These are phyloP conservation scores for Macroglossus sobrinus DNA, from an alignment of 2,113 vertebrate genomes.

Conservation along the genomic window DNA sequence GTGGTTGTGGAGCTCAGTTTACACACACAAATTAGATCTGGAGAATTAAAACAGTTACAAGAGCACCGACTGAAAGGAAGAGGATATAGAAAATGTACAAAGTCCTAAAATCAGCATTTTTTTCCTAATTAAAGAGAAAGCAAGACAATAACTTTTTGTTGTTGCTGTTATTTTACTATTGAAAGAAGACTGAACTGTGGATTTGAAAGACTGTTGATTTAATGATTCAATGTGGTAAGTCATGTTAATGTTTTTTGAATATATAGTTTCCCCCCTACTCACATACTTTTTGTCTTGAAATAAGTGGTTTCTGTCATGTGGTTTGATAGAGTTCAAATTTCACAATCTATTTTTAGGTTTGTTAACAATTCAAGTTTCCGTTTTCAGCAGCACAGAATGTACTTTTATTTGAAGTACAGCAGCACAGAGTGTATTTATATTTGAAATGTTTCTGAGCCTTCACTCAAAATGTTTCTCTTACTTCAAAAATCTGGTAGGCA, in stretches of 20 bases:
- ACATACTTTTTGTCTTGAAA: neutral
- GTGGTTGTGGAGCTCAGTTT: neutral
- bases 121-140: neutral
- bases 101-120: neutral
- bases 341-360: slow-evolving; percentile 32
- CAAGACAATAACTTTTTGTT: neutral
- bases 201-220: neutral
- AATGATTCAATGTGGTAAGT: neutral
- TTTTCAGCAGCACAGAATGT: slow-evolving; percentile 14
- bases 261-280: fast-evolving
- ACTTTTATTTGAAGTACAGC: neutral
- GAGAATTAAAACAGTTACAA: neutral
- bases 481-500: neutral
- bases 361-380: slow-evolving; percentile 25
- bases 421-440: slow-evolving; percentile 7
- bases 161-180: neutral
- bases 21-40: neutral
- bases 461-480: neutral
- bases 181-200: neutral
- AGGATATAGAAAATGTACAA: neutral
- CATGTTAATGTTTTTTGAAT: neutral
- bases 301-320: neutral
- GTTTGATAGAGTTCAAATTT: neutral
- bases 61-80: neutral
- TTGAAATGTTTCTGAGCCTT: neutral